These are phyloP conservation scores for Sebastes wilsoni DNA, from an alignment of 2,797 vertebrate species.

Conservation along the genomic window DNA sequence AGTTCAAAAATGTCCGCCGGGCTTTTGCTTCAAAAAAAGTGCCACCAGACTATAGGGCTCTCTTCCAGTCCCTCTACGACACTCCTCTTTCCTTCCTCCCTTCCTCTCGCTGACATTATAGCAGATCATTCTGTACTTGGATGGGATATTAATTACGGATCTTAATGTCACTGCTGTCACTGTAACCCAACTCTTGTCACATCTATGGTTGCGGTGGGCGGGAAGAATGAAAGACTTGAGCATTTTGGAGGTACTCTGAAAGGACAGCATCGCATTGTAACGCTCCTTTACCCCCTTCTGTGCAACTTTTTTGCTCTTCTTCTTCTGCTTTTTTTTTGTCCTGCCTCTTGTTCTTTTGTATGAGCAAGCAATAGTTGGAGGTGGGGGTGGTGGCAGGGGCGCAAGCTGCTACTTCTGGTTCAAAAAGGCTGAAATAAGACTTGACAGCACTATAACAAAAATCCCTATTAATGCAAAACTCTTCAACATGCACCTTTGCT, in stretches of 20 bases:
- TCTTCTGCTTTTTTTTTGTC: background rate
- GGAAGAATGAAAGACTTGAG: conserved; percentile 47
- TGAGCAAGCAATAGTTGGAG: background rate
- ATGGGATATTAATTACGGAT: conserved; percentile 10
- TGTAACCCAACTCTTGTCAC: background rate
- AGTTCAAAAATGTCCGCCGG: conserved; percentile 15
- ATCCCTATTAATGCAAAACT: background rate
- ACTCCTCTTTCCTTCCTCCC: conserved; percentile 34
- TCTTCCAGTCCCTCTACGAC: conserved; percentile 1
- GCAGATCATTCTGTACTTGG: background rate
- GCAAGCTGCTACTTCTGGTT: background rate
- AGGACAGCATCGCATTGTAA: background rate
- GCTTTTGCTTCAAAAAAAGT: conserved; percentile 49
- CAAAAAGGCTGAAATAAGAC: background rate
- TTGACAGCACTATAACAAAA: background rate
- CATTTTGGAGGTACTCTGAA: conserved; percentile 22
- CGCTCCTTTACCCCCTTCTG: background rate
- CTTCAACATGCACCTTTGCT: background rate
- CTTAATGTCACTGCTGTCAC: conserved; percentile 4
- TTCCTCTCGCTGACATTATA: conserved; percentile 17
- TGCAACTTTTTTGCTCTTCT: conserved; percentile 11
- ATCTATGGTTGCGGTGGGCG: conserved; percentile 6
- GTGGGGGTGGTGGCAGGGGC: conserved; percentile 15
- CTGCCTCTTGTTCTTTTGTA: background rate
- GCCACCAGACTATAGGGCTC: conserved; percentile 13